Conservation (phyloP, 2,113 vertebrate genomes). For the Phoenicopterus ruber region DNA sequence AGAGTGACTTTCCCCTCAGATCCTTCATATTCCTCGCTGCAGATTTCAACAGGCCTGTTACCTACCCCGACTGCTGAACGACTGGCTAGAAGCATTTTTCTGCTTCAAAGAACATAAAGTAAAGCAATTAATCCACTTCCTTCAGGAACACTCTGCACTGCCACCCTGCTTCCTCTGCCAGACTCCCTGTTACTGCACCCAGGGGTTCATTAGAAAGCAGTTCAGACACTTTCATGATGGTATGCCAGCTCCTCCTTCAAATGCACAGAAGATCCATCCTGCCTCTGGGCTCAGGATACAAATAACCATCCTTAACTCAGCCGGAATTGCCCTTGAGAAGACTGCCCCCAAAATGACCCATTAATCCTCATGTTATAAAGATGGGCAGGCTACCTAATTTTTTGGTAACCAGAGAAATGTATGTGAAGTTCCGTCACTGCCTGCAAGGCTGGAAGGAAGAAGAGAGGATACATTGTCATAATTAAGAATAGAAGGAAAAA, state of each 20-base stretch:
- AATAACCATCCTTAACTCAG: not conserved
- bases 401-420: not conserved
- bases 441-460: not conserved
- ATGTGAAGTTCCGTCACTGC: not conserved
- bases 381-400: not conserved
- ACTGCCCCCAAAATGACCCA: not conserved
- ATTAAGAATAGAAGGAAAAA: not conserved
- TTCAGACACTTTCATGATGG: conserved; percentile 5
- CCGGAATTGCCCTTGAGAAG: not conserved
- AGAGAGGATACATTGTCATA: not conserved
- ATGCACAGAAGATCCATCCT: not conserved
- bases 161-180: not conserved
- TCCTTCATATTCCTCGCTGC: not conserved
- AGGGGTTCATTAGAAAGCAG: not conserved
- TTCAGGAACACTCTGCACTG: not conserved
- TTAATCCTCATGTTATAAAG: not conserved
- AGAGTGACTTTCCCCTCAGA: not conserved
- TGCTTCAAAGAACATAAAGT: conserved; percentile 34
- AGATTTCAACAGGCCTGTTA: conserved; percentile 14
- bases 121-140: conserved; percentile 36
- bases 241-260: not conserved
- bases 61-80: not conserved
- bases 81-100: conserved; percentile 29
- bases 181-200: not conserved
- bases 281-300: not conserved